Evolutionary conservation across 2,888 invertebrate species (phyloP), one percentile per base, ranked within the genome.

Genomic region (Xanthorhoe designata): DNA sequence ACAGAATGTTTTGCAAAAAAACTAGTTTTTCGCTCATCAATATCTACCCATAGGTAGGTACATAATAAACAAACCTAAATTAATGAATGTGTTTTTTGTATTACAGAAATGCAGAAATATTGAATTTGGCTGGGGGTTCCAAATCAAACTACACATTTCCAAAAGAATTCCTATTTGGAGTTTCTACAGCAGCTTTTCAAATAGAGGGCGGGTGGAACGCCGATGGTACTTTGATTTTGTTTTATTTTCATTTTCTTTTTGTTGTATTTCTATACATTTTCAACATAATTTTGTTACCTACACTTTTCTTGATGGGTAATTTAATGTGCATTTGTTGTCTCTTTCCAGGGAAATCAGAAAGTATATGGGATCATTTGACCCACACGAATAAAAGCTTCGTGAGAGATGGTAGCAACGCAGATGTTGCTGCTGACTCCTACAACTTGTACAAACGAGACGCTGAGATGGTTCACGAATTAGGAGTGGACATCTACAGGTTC

Each of bases 381-480:
- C 95, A 95, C 66, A 87, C 81, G 0, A 86, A 94, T 69, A 88
- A 94, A 29, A 91, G 94, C 19, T 91, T 92, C 57, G 94, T 96
- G 8, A 82, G 81, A 70, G 94, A 95, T 70, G 85, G 91, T 5
- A 91, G 94, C 0, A 96, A 94, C 62, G 96, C 94, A 0, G 95
- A 96, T 69, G 90, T 96, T 0, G 95, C 96, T 0, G 95, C 96
- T 35, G 95, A 96, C 80, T 96, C 96, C 13, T 96, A 96, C 78
- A 94, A 96, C 78, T 94, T 94, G 64, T 96, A 95, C 81, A 94
- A 94, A 67, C 89, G 94, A 50, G 96, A 96, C 79, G 95, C 94
- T 0, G 91, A 95, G 83, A 94, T 96, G 92, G 85, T 96, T 1
- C 92, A 90, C 55, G 94, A 95, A 70, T 84, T 96, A 2, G 95